Conservation (phyloP, 2,113 vertebrate genomes). For the Crotalus horridus region DNA sequence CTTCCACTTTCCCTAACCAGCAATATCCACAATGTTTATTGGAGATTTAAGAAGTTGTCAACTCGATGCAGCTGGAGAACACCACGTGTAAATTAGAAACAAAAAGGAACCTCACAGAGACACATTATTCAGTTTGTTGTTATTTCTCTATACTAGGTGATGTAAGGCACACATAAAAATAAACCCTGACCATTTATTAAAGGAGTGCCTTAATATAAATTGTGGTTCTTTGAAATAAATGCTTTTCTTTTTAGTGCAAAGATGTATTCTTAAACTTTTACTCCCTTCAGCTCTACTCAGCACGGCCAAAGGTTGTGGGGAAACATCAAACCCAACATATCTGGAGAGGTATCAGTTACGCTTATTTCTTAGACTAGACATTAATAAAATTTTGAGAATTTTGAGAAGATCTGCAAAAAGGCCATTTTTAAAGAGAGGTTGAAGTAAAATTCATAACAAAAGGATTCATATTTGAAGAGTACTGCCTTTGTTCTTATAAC, state of each 20-base stretch:
- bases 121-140: background rate
- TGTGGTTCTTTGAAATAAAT: background rate
- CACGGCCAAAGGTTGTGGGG: background rate
- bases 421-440: constrained; percentile 36
- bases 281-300: background rate
- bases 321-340: background rate
- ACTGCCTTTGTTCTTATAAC: constrained; percentile 11
- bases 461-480: constrained; percentile 35
- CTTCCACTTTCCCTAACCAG: background rate
- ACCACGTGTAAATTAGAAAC: background rate
- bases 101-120: background rate
- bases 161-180: background rate
- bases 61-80: background rate
- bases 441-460: constrained; percentile 34
- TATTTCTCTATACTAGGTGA: background rate
- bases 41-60: background rate
- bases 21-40: background rate
- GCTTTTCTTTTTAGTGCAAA: constrained; percentile 1
- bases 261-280: background rate
- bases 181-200: constrained; percentile 8
- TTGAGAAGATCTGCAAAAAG: constrained; percentile 35
- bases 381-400: constrained; percentile 1
- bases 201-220: background rate
- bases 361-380: background rate
- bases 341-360: background rate